Evolutionary conservation across 1,140 invertebrate species (phyloP).

Genomic region (Eurytemora carolleeae): DNA sequence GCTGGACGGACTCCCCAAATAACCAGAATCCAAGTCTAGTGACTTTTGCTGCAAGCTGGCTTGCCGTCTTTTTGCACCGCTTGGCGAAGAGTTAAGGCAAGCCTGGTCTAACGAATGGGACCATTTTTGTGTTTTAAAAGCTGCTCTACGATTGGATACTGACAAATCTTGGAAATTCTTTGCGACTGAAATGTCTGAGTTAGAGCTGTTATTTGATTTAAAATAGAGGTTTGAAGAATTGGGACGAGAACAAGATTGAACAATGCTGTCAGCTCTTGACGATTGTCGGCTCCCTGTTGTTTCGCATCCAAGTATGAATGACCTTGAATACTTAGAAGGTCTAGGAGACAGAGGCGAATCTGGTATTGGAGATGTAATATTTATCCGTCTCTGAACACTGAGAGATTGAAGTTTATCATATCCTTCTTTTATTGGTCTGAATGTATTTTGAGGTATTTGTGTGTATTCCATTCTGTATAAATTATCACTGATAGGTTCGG

Average conservation of each 20-base stretch:
- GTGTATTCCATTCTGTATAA: too few species aligned
- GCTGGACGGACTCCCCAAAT: conserved; percentile 1
- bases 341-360: too few species aligned
- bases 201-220: conserved; percentile 9
- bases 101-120: conserved; percentile 12
- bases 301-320: too few species aligned
- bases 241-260: background rate
- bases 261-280: background rate
- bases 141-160: conserved; percentile 7
- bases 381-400: too few species aligned
- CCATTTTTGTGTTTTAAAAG: conserved; percentile 13
- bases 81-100: background rate
- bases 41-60: conserved; percentile 5
- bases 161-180: conserved; percentile 12
- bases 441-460: too few species aligned
- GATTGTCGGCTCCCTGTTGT: background rate
- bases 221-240: background rate
- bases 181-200: conserved; percentile 8
- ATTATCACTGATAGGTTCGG: too few species aligned
- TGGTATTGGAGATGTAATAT: too few species aligned
- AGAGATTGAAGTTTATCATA: too few species aligned
- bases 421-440: too few species aligned
- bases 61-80: conserved; percentile 4
- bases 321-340: too few species aligned
- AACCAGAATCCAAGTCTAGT: conserved; percentile 7